Conservation (phyloP, 2,888 invertebrate species). For the Girardia tigrina region DNA sequence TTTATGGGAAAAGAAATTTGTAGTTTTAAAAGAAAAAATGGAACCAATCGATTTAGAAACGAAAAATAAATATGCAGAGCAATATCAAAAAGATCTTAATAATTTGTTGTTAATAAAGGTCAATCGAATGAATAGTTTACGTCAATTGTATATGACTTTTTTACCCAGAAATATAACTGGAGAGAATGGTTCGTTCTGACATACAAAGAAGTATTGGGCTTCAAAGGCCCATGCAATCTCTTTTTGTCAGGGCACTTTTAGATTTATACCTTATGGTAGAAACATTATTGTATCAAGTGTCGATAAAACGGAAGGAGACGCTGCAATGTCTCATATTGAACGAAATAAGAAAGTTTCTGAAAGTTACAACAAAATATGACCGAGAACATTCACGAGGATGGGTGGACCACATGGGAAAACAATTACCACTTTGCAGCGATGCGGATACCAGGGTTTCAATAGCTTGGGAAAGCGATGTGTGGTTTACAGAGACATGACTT, state of each 20-base stretch:
- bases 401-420: neutral
- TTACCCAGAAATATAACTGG: conserved; percentile 27
- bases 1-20: conserved; percentile 26
- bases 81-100: conserved; percentile 28
- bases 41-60: conserved; percentile 26
- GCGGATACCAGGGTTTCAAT: neutral
- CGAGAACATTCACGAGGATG: neutral
- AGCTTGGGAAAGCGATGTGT: neutral
- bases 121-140: conserved; percentile 8
- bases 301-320: neutral
- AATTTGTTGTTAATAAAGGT: conserved; percentile 1
- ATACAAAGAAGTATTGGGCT: conserved; percentile 29
- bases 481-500: neutral
- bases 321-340: neutral
- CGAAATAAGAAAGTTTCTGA: neutral
- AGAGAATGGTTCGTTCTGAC: conserved; percentile 28
- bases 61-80: neutral
- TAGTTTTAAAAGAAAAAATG: conserved; percentile 31
- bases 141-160: conserved; percentile 15
- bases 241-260: neutral
- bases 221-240: conserved; percentile 16
- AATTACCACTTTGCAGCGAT: neutral
- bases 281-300: conserved; percentile 19
- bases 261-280: conserved; percentile 16
- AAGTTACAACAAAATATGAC: neutral